Conservation (phyloP, 2,888 invertebrate species). For the Agrilus cyanescens region DNA sequence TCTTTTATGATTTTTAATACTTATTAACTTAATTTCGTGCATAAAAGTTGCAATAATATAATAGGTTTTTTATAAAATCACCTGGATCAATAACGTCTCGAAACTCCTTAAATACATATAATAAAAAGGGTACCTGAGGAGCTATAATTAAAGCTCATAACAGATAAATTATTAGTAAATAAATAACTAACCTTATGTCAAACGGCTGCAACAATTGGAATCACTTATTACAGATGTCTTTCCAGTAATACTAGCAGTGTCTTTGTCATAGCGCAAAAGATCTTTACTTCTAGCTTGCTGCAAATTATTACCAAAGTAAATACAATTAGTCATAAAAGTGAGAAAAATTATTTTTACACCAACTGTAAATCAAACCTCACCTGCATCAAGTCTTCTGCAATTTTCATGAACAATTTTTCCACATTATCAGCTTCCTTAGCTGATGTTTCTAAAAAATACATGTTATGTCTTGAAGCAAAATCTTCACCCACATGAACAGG, state of each 20-base stretch:
- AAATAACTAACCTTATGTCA: slow-evolving; percentile 19
- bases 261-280: slow-evolving; percentile 61
- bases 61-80: no score
- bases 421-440: slow-evolving; percentile 98
- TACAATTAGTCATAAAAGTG: not conserved
- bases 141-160: no score
- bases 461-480: slow-evolving; percentile 89
- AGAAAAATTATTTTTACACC: not conserved
- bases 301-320: slow-evolving; percentile 21
- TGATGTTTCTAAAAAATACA: slow-evolving; percentile 97
- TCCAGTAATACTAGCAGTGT: slow-evolving; percentile 57
- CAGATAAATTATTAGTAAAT: no score
- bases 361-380: slow-evolving; percentile 28
- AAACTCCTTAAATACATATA: no score
- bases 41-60: no score
- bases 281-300: slow-evolving; percentile 81
- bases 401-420: slow-evolving; percentile 91
- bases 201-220: slow-evolving; percentile 47
- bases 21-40: no score
- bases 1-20: no score
- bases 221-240: slow-evolving; percentile 59
- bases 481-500: slow-evolving; percentile 91
- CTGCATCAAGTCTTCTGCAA: slow-evolving; percentile 86
- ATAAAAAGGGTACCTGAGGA: no score
- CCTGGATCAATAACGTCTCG: no score